Base-by-base conservation (phyloP, 23 tunicate species). In the Oikopleura vanhoeffeni region DNA sequence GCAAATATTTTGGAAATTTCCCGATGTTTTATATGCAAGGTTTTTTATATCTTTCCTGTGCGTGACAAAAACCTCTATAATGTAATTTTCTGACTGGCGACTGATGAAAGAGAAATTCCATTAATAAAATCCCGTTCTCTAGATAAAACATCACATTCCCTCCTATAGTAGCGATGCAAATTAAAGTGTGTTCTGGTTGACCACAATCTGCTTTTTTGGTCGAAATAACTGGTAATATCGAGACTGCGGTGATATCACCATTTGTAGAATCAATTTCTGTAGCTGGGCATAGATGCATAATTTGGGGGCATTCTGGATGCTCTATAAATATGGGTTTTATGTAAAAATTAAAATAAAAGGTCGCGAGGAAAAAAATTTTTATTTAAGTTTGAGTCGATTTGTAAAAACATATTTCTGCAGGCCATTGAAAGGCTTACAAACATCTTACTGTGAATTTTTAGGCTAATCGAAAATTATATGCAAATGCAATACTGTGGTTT, bases 171-270 rank as follows among this genome's bases (percentile, higher is more conserved):
- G 36, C 79, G 32, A 71, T 71, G 38, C 38, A 28, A 30, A 71
- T 71, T 2, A 71, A 2, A 2, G 79, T 30, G 4, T 13, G 27
- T 28, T 71, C 79, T 32, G 79, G 79, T 30, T 71, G 79, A 32
- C 79, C 79, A 38, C 79, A 71, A 30, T 71, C 79, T 18, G 79
- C 79, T 71, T 38, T 18, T 71, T 71, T 71, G 27, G 79, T 71
- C 79, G 79, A 71, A 3, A 71, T 71, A 18, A 28, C 35, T 71
- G 79, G 79, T 18, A 71, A 13, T 18, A 71, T 71, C 4, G 34
- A 28, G 79, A 32, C 38, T 18, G 27, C 79, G 2, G 27, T 71
- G 34, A 71, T 71, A 71, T 71, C 38, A 2, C 79, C 79, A 71
- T 71, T 24, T 28, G 32, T 33, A 2, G 79, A 71, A 38, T 71